A percentile compares a stretch with the other conserved stretches of the same genome.
Conservation (phyloP, 1,140 invertebrate species). For the Trichomalopsis sarcophagae region DNA sequence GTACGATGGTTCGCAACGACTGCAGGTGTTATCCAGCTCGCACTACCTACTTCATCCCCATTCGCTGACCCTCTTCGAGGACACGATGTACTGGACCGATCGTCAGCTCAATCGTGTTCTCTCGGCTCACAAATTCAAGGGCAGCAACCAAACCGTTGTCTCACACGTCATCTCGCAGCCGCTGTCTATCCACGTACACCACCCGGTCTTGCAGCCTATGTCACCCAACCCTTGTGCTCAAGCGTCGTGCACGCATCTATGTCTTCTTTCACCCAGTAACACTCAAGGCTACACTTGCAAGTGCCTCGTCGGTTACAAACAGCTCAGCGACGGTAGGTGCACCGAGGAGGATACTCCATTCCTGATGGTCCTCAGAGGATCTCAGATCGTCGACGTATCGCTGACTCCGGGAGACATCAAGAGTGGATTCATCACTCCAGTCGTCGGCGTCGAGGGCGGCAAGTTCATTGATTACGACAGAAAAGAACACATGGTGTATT, state of each 20-base stretch:
- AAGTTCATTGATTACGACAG: slow-evolving; percentile 94
- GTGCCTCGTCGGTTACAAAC: slow-evolving; percentile 91
- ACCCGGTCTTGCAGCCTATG: slow-evolving; percentile 94
- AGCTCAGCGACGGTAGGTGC: slow-evolving; percentile 83
- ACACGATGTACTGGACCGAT: slow-evolving; percentile 98
- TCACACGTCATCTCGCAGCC: slow-evolving; percentile 96
- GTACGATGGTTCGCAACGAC: slow-evolving; percentile 93
- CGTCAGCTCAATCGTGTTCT: slow-evolving; percentile 91
- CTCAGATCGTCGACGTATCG: slow-evolving; percentile 86
- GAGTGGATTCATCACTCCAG: slow-evolving; percentile 87
- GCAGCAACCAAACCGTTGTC: slow-evolving; percentile 93
- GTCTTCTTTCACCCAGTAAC: slow-evolving; percentile 85
- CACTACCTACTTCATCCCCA: slow-evolving; percentile 97
- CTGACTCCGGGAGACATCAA: slow-evolving; percentile 84
- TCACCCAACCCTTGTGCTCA: slow-evolving; percentile 88
- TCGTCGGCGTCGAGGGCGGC: slow-evolving; percentile 93
- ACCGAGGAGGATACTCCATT: slow-evolving; percentile 90
- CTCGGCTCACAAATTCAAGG: slow-evolving; percentile 93
- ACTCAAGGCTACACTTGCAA: slow-evolving; percentile 88
- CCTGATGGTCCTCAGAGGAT: slow-evolving; percentile 92
- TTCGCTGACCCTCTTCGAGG: slow-evolving; percentile 93
- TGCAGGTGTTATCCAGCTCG: slow-evolving; percentile 90
- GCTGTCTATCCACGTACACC: slow-evolving; percentile 94
- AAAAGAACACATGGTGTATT: slow-evolving; percentile 87
- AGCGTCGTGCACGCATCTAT: slow-evolving; percentile 91